These are phyloP conservation scores for Bombus difficillimus DNA, from an alignment of 1,140 invertebrate genomes.

Conservation along the genomic window DNA sequence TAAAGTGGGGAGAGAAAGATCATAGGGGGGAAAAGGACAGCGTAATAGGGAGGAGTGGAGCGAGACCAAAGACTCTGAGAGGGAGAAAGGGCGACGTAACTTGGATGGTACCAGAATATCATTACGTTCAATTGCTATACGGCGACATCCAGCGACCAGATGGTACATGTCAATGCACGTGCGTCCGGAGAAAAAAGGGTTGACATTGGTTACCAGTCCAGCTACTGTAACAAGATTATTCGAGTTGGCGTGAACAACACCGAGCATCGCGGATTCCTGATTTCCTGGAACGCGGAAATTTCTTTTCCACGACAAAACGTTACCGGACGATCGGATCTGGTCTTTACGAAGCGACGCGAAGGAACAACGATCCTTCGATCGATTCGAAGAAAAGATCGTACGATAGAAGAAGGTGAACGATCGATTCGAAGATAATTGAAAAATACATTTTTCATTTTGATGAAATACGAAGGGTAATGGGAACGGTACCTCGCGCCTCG, in stretches of 20 bases:
- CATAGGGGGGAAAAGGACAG: not conserved
- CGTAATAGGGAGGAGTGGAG: not conserved
- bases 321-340: not conserved
- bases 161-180: slow-evolving; percentile 61
- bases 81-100: slow-evolving; percentile 41
- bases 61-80: not conserved
- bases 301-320: slow-evolving; percentile 5
- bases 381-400: not conserved
- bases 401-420: not conserved
- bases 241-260: slow-evolving; percentile 30
- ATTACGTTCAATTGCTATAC: slow-evolving; percentile 64
- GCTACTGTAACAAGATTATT: slow-evolving; percentile 57
- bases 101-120: slow-evolving; percentile 64
- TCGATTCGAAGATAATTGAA: no score
- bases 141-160: slow-evolving; percentile 55
- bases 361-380: no score
- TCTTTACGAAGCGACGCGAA: no score
- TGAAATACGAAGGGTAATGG: no score
- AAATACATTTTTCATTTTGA: no score
- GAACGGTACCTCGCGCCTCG: no score
- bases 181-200: slow-evolving; percentile 41
- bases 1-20: slow-evolving; percentile 23
- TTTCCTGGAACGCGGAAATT: slow-evolving; percentile 41
- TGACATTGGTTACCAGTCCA: slow-evolving; percentile 42
- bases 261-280: slow-evolving; percentile 13